Evolutionary conservation across 1,140 invertebrate species (phyloP).

Genomic region (Drosophila varians): DNA sequence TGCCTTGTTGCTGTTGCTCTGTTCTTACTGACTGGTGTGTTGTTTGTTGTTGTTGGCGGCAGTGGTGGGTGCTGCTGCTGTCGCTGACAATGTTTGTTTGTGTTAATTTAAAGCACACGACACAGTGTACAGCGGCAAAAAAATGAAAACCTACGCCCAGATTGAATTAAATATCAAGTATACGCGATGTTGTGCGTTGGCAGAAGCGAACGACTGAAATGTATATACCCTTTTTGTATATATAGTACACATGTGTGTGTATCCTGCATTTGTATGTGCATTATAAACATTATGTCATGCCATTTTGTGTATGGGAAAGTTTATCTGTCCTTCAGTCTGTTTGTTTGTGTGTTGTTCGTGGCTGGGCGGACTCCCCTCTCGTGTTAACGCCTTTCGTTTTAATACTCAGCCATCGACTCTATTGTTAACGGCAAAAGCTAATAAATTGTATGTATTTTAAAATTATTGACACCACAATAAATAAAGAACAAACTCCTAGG

Average conservation of each 20-base stretch:
- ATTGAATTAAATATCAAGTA: conserved; percentile 78
- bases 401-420: conserved; percentile 18
- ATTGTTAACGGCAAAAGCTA: conserved; percentile 25
- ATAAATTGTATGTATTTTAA: conserved; percentile 59
- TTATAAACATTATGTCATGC: conserved; percentile 50
- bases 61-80: conserved; percentile 37
- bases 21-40: conserved; percentile 33
- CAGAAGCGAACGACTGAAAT: background rate
- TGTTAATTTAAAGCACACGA: conserved; percentile 75
- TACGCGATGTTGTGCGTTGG: conserved; percentile 49
- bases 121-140: conserved; percentile 41
- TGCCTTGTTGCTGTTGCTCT: conserved; percentile 55
- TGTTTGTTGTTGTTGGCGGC: conserved; percentile 18
- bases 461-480: conserved; percentile 58
- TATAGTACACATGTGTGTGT: background rate
- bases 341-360: conserved; percentile 18
- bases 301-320: conserved; percentile 38
- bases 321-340: conserved; percentile 42
- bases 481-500: conserved; percentile 1
- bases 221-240: conserved; percentile 5
- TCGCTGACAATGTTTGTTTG: conserved; percentile 72
- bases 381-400: conserved; percentile 60
- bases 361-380: conserved; percentile 10
- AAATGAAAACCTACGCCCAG: conserved; percentile 63
- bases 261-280: conserved; percentile 19